Conservation (phyloP, 35 echinoderm and acorn worm species). For the Lytechinus pictus region DNA sequence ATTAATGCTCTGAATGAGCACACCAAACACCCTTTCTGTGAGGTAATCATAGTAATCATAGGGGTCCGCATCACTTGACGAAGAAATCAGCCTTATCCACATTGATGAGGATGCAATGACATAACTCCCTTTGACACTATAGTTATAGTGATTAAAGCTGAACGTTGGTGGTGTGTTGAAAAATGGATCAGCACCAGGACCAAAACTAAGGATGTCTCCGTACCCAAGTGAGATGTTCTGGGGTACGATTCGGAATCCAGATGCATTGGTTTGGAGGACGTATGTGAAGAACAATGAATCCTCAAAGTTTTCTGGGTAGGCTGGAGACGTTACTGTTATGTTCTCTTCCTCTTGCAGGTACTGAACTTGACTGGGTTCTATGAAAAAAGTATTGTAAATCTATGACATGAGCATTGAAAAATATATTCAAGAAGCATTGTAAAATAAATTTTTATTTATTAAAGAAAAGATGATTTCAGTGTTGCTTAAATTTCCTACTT, state of each 20-base stretch:
- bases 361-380: not conserved
- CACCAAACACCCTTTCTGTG: not conserved
- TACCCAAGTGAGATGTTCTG: not conserved
- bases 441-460: too few relatives aligned
- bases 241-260: not conserved
- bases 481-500: too few relatives aligned
- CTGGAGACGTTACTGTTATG: not conserved
- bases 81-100: not conserved
- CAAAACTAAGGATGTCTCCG: not conserved
- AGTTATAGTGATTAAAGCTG: not conserved
- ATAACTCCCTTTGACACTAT: not conserved
- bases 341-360: not conserved
- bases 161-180: not conserved
- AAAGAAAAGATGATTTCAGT: too few relatives aligned
- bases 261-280: not conserved
- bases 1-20: not conserved
- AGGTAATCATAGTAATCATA: too few relatives aligned
- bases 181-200: not conserved
- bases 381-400: not conserved
- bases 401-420: too few relatives aligned
- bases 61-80: not conserved
- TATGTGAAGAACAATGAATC: not conserved
- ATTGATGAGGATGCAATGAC: not conserved
- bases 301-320: not conserved
- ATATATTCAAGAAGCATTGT: too few relatives aligned